Conservation (phyloP, 2,888 invertebrate species). For the Piscicola geometra region DNA sequence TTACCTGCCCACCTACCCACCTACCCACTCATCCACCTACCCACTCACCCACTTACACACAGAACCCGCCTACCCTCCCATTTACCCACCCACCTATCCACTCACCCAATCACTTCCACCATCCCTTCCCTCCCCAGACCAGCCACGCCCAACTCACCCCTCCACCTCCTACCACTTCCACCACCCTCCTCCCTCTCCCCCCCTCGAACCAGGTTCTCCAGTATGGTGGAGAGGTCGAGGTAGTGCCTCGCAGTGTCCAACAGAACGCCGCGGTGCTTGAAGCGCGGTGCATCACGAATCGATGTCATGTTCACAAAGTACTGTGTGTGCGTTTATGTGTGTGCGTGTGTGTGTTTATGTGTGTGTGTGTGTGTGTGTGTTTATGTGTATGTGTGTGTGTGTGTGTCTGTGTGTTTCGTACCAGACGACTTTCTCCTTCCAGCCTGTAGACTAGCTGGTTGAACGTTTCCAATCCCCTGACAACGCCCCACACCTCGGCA, state of each 20-base stretch:
- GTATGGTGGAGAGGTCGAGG: constrained; percentile 47
- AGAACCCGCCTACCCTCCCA: too few species aligned
- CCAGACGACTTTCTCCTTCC: constrained; percentile 52
- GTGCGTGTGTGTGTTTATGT: too few species aligned
- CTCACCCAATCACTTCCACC: background rate
- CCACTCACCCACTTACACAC: background rate
- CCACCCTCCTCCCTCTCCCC: background rate
- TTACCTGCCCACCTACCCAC: too few species aligned
- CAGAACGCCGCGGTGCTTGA: constrained; percentile 52
- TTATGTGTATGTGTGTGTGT: too few species aligned
- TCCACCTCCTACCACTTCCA: background rate
- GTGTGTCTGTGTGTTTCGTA: too few species aligned
- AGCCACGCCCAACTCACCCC: background rate
- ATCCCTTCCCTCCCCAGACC: background rate
- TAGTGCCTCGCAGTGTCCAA: constrained; percentile 54
- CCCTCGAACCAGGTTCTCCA: constrained; percentile 49
- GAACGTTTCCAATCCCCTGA: constrained; percentile 63
- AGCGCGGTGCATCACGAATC: constrained; percentile 51
- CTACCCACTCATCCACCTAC: background rate
- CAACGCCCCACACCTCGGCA: constrained; percentile 58
- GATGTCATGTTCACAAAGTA: constrained; percentile 49
- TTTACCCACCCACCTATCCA: background rate
- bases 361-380: too few species aligned
- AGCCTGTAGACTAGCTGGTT: constrained; percentile 66
- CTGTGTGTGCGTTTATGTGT: constrained; percentile 41